Evolutionary conservation across 2,113 vertebrate genomes (phyloP), one percentile per base, ranked within the genome.

Genomic region (Scortum barcoo): DNA sequence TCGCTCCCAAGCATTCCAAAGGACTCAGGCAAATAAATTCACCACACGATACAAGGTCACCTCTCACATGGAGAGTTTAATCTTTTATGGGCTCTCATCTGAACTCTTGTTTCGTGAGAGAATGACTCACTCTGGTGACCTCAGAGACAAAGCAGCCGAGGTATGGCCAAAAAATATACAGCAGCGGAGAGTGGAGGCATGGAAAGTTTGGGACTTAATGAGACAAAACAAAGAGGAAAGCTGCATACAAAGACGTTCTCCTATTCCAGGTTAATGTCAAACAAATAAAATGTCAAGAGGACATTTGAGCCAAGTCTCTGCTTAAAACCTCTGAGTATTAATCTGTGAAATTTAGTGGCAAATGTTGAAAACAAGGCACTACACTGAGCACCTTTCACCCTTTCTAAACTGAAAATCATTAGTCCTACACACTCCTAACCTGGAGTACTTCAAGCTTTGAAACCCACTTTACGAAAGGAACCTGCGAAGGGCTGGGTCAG

Each of bases 41-140:
- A 78, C 67, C 51, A 48, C 76, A 65, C 65, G 76, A 88, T 76
- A 84, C 80, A 84, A 87, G 87, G 86, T 91, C 88, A 87, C 68
- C 82, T 74, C 79, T 88, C 70, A 82, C 81, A 85, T 50, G 20
- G 69, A 85, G 77, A 87, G 71, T 86, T 86, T 85, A 80, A 80
- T 86, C 86, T 91, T 88, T 91, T 73, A 86, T 76, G 72, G 66
- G 85, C 56, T 73, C 83, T 90, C 38, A 33, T 78, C 78, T 93
- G 88, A 91, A 92, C 89, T 72, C 78, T 70, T 70, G 36, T 83
- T 92, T 80, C 30, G 28, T 90, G 76, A 89, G 85, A 91, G 86
- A 78, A 81, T 79, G 88, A 91, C 80, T 91, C 90, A 89, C 76
- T 86, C 81, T 42, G 28, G 73, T 77, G 88, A 87, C 85, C 87